Percentiles rank a stretch among this genome's conserved stretches.
Evolutionary conservation across 2,113 vertebrate species (phyloP).

Genomic region (Ailurus styani): DNA sequence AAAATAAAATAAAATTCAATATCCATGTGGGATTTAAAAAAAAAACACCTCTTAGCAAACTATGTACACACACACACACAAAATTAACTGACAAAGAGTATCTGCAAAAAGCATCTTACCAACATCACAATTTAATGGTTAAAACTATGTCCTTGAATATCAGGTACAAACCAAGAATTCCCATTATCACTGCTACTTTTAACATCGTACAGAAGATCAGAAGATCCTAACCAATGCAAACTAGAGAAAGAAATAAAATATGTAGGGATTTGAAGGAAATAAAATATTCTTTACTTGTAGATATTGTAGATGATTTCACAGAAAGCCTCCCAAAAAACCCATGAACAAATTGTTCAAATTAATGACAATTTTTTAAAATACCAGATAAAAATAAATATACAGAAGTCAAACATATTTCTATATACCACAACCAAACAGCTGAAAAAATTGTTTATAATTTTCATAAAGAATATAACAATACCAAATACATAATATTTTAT

Average conservation of each 20-base stretch:
- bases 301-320: neutral
- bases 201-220: neutral
- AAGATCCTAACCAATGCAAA: neutral
- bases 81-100: neutral
- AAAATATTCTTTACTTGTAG: neutral
- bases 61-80: neutral
- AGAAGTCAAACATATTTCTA: neutral
- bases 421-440: neutral
- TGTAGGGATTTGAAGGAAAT: neutral
- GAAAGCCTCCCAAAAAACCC: neutral
- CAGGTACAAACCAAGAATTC: neutral
- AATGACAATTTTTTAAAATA: neutral
- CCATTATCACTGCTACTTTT: neutral
- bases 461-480: neutral
- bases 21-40: neutral
- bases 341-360: neutral
- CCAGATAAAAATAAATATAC: neutral
- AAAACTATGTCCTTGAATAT: neutral
- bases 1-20: slow-evolving; percentile 21
- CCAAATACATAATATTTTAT: neutral
- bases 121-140: neutral
- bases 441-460: neutral
- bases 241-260: neutral
- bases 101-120: neutral
- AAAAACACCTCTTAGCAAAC: neutral